Base-by-base conservation (phyloP, 2,113 vertebrate species). In the Myotis davidii region DNA sequence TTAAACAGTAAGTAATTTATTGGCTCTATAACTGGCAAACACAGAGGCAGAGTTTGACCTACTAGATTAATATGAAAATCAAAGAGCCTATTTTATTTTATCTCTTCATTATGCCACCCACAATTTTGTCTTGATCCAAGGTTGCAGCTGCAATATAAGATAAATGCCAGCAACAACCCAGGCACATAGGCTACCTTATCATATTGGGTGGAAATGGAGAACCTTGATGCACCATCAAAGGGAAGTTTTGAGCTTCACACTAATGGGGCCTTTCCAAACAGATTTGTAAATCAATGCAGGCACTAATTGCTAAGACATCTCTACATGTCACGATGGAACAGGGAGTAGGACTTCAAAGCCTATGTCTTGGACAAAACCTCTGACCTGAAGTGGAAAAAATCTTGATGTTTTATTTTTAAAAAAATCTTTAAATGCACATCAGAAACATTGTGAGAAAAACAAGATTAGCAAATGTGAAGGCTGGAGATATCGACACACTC, bases 1-100 rank as follows among this genome's bases (percentile, higher is more conserved):
- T 39, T 81, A 82, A 93, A 56, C 16, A 32, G 18, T 72, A 91
- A 82, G 10, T 1, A 52, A 67, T 88, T 88, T 59, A 6, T 94
- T 70, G 10, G 25, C 3, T 94, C 14, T 69, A 86, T 70, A 88
- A 20, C 23, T 92, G 18, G 39, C 74, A 88, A 61, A 77, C 1
- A 2, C 7, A 95, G 10, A 90, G 3, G 23, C 9, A 70, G 12
- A 27, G 10, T 67, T 73, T 78, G 48, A 76, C 34, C 4, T 37
- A 56, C 29, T 76, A 88, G 5, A 2, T 65, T 77, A 88, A 81
- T 29, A 61, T 12, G 16, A 70, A 83, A 85, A 81, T 69, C 6
- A 85, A 91, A 81, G 4, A 74, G 5, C 5, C 1, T 23, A 18
- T 79, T 83, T 82, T 0, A 72, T 85, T 59, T 48, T 56, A 18